phyloP scores from a whole-genome alignment of 2,888 invertebrate species.

The Anticlea derivata region DNA sequence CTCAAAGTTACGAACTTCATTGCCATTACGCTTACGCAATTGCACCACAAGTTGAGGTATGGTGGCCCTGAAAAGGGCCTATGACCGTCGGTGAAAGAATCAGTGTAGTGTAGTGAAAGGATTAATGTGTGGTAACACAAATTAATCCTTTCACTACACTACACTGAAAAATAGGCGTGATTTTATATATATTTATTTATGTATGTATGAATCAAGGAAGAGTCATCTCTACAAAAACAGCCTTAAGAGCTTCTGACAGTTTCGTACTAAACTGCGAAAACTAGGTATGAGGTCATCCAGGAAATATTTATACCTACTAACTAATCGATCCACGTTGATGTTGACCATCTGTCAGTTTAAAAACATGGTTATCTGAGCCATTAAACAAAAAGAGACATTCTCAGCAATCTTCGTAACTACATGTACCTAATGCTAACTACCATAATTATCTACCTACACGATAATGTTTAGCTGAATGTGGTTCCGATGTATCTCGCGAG shows the following conservation, averaged over 20 bases:
- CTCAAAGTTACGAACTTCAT: too few species aligned
- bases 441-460: conserved; percentile 12
- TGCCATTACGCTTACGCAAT: too few species aligned
- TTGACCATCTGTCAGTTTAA: conserved; percentile 15
- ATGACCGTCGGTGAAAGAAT: too few species aligned
- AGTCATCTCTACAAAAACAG: too few species aligned
- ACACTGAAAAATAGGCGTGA: too few species aligned
- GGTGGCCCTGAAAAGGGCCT: too few species aligned
- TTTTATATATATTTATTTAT: too few species aligned
- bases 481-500: conserved; percentile 25
- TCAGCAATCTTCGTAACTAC: conserved; percentile 12
- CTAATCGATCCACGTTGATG: conserved; percentile 11
- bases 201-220: too few species aligned
- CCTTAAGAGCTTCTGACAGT: neutral
- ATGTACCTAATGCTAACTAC: conserved; percentile 12
- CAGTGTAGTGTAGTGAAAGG: too few species aligned
- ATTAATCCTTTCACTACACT: too few species aligned
- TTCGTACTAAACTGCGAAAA: neutral
- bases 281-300: conserved; percentile 12
- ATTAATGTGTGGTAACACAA: too few species aligned
- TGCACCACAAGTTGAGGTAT: too few species aligned
- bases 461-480: conserved; percentile 24
- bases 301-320: conserved; percentile 8
- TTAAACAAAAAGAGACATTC: conserved; percentile 17
- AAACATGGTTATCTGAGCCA: conserved; percentile 6